Evolutionary conservation across 1,140 invertebrate genomes (phyloP), one percentile per base, ranked within the genome.

Genomic region (Trachymyrmex septentrionalis): DNA sequence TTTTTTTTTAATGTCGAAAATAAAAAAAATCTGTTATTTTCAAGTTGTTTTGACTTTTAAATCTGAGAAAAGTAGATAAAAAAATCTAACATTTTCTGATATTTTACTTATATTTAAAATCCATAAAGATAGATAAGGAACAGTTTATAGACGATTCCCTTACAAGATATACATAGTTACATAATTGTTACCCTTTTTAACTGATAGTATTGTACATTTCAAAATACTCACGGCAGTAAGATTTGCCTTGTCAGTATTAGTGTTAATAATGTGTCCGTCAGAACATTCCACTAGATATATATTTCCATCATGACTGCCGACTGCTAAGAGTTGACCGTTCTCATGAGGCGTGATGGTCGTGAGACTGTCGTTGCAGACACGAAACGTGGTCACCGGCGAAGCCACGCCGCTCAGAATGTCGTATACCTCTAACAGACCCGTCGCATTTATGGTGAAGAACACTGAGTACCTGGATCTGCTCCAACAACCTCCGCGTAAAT

Each of bases 381-480:
- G 98, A 44, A 98, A 96, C 78, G 96, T 97, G 4, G 98, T 96
- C 21, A 97, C 97, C 0, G 98, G 97, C 85, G 97, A 96, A 90
- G 97, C 97, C 90, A 98, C 97, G 91, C 98, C 97, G 87, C 97
- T 97, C 38, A 99, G 93, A 86, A 99, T 95, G 95, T 98, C 98
- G 98, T 98, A 99, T 14, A 97, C 97, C 90, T 99, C 98, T 69
- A 99, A 92, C 77, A 97, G 97, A 0, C 98, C 98, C 92, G 98
- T 97, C 94, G 80, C 88, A 80, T 92, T 93, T 93, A 94, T 93
- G 57, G 92, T 87, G 63, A 93, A 94, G 69, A 94, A 94, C 44
- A 93, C 91, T 19, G 94, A 94, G 66, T 87, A 93, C 64, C 93
- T 92, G n/a, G 98, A 97, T 53, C 97, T 97, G 94, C 98, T 99